These are phyloP conservation scores for Osmerus eperlanus DNA, from an alignment of 2,113 vertebrate genomes.

Conservation along the genomic window DNA sequence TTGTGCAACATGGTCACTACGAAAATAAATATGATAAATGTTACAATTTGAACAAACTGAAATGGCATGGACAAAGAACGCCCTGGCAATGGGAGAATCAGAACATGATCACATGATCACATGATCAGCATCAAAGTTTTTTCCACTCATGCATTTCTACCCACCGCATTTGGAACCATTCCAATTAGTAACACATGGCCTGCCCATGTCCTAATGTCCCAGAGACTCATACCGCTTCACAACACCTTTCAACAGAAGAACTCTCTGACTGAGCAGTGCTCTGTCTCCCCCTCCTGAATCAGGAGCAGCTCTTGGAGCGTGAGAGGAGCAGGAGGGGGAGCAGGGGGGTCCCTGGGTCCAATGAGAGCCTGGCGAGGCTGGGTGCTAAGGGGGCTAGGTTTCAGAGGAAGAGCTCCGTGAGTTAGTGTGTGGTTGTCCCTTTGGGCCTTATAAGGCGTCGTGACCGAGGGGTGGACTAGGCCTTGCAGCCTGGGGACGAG, in stretches of 20 bases:
- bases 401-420: slow-evolving; percentile 50
- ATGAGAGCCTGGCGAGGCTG: slow-evolving; percentile 15
- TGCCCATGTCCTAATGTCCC: no score
- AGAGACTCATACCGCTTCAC: background rate
- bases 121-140: no score
- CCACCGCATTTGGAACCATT: no score
- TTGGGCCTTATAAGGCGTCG: slow-evolving; percentile 33
- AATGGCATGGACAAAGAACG: slow-evolving; percentile 11
- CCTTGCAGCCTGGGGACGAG: slow-evolving; percentile 50
- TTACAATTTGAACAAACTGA: slow-evolving; percentile 27
- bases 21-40: slow-evolving; percentile 22
- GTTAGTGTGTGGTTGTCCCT: slow-evolving; percentile 36
- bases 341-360: slow-evolving; percentile 17
- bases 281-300: slow-evolving; percentile 35
- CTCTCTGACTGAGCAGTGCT: slow-evolving; percentile 39
- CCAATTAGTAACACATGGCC: no score
- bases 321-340: slow-evolving; percentile 23
- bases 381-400: slow-evolving; percentile 52
- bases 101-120: no score
- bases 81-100: no score
- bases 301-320: slow-evolving; percentile 27
- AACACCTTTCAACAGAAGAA: slow-evolving; percentile 53
- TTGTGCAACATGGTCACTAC: slow-evolving; percentile 49
- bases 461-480: slow-evolving; percentile 49
- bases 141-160: no score